Conservation (phyloP, 2,113 vertebrate genomes). For the Arizona elegans region DNA sequence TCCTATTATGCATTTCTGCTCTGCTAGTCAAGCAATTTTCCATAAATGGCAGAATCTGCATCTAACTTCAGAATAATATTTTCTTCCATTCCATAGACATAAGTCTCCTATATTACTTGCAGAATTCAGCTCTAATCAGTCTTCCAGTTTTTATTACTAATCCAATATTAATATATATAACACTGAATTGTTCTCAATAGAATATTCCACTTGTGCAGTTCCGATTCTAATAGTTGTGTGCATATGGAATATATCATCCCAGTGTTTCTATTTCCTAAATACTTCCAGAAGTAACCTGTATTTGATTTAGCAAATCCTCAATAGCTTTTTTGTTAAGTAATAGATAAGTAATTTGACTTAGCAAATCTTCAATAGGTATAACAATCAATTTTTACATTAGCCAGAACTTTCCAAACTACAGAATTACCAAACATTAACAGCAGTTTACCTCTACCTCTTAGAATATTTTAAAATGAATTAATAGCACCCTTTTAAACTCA, state of each 20-base stretch:
- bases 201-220: background rate
- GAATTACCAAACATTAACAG: background rate
- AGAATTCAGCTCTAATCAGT: background rate
- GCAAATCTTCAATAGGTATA: background rate
- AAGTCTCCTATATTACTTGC: background rate
- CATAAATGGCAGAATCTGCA: background rate
- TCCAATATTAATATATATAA: background rate
- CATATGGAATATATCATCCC: background rate
- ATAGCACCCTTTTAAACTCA: background rate
- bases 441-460: background rate
- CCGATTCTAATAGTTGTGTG: background rate
- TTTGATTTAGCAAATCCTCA: background rate
- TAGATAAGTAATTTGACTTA: background rate
- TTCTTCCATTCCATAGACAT: background rate
- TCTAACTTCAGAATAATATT: slow-evolving; percentile 1
- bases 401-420: background rate
- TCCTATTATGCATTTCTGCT: background rate
- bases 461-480: background rate
- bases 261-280: background rate
- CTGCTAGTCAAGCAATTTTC: background rate
- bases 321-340: background rate
- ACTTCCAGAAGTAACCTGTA: background rate
- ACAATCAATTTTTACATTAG: background rate
- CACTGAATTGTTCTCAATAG: background rate
- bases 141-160: background rate